Percentiles rank a stretch among this genome's conserved stretches.
phyloP scores from a whole-genome alignment of 2,113 vertebrate genomes.

The Egretta garzetta region DNA sequence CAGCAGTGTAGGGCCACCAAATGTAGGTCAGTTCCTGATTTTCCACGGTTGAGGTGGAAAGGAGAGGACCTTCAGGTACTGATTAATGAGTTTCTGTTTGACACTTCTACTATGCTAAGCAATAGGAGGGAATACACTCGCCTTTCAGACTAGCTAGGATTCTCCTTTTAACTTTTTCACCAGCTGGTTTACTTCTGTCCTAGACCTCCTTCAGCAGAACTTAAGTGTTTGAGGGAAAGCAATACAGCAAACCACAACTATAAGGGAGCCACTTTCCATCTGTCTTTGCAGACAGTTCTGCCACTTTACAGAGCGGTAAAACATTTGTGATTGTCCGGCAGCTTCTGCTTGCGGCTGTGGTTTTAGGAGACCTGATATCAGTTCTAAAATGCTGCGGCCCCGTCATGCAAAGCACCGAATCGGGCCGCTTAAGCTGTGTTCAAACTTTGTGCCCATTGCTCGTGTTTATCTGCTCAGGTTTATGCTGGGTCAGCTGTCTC shows the following conservation, averaged over 20 bases:
- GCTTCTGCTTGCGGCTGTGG: neutral
- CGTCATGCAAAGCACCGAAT: neutral
- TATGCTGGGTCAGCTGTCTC: neutral
- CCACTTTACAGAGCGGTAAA: neutral
- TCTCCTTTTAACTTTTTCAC: neutral
- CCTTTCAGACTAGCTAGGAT: neutral
- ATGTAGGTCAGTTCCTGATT: neutral
- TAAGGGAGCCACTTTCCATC: neutral
- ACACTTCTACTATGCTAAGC: rapidly evolving
- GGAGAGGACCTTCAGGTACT: neutral
- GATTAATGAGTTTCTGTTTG: neutral
- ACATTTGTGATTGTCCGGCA: neutral
- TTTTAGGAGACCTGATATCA: neutral
- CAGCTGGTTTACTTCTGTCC: neutral
- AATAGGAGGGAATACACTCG: neutral
- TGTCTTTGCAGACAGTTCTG: neutral
- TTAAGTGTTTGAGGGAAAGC: neutral
- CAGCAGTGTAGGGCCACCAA: neutral
- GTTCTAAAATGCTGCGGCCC: neutral
- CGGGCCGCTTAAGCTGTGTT: neutral
- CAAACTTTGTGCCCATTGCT: neutral
- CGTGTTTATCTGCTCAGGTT: neutral
- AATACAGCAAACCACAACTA: neutral
- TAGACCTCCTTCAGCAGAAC: neutral
- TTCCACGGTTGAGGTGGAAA: neutral